Conservation (phyloP, 2,113 vertebrate species). For the Trematocara macrostoma region DNA sequence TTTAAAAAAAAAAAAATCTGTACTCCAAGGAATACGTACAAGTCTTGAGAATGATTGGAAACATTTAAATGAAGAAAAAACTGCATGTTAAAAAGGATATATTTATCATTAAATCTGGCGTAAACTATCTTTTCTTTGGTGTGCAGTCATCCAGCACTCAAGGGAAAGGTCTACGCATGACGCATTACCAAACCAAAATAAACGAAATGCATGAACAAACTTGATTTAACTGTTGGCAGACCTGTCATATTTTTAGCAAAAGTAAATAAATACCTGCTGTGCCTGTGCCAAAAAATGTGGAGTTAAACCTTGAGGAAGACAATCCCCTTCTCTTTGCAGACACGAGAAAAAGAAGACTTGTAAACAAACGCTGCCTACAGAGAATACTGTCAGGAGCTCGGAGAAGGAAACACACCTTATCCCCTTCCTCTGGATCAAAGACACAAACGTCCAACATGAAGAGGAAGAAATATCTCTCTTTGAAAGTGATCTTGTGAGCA, state of each 20-base stretch:
- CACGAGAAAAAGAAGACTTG: not conserved
- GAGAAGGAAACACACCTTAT: slow-evolving; percentile 8
- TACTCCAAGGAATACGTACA: not conserved
- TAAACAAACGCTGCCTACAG: not conserved
- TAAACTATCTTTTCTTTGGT: not conserved
- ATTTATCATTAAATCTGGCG: not conserved
- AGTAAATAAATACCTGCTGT: not conserved
- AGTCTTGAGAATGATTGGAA: not conserved
- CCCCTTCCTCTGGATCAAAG: slow-evolving; percentile 14
- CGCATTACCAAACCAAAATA: not conserved
- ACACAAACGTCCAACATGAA: not conserved
- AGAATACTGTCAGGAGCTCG: not conserved
- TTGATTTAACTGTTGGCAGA: not conserved
- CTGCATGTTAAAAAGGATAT: not conserved
- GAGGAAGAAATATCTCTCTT: not conserved
- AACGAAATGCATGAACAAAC: not conserved
- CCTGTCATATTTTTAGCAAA: not conserved
- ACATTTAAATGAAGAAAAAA: not conserved
- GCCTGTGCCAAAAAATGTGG: not conserved
- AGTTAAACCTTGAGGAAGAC: not conserved
- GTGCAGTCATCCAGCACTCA: not conserved
- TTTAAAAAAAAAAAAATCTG: not conserved
- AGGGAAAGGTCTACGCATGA: not conserved
- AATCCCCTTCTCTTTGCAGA: not conserved
- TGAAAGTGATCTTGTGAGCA: not conserved